phyloP scores from a whole-genome alignment of 2,888 invertebrate genomes.

The Heliconius ethilla region DNA sequence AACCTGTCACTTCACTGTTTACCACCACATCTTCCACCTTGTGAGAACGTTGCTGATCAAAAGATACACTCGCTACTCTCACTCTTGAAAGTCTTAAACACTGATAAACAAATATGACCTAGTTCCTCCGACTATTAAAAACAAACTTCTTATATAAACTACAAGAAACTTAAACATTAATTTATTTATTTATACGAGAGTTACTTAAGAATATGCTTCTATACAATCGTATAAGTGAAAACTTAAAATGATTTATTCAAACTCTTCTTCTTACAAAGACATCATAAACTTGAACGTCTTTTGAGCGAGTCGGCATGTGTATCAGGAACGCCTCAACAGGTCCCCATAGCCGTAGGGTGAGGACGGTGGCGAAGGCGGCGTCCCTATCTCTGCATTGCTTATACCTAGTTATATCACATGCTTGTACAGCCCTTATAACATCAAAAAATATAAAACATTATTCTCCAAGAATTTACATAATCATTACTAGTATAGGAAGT shows the following conservation, averaged over 20 bases:
- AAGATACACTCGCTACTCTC: slow-evolving; percentile 20
- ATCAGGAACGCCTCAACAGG: slow-evolving; percentile 41
- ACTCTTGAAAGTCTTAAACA: slow-evolving; percentile 11
- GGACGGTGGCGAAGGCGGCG: slow-evolving; percentile 28
- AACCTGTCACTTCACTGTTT: slow-evolving; percentile 55
- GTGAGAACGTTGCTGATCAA: slow-evolving; percentile 19
- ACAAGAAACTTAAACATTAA: not conserved
- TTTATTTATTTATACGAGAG: not conserved
- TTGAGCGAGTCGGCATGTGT: slow-evolving; percentile 27
- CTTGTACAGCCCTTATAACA: not conserved
- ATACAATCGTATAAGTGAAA: not conserved
- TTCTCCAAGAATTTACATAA: no score
- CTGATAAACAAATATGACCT: slow-evolving; percentile 19
- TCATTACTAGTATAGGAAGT: not conserved
- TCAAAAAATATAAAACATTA: no score
- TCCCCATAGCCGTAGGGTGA: slow-evolving; percentile 36
- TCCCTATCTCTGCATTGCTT: slow-evolving; percentile 40
- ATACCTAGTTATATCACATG: slow-evolving; percentile 18
- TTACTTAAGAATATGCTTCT: not conserved
- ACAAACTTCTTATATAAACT: not conserved
- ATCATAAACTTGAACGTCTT: not conserved
- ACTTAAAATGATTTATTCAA: not conserved
- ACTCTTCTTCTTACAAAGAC: not conserved
- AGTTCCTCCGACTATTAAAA: not conserved
- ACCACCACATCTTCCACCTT: slow-evolving; percentile 47